These are phyloP conservation scores for Stegodyphus dumicola DNA, from an alignment of 1,140 invertebrate species.

Conservation along the genomic window DNA sequence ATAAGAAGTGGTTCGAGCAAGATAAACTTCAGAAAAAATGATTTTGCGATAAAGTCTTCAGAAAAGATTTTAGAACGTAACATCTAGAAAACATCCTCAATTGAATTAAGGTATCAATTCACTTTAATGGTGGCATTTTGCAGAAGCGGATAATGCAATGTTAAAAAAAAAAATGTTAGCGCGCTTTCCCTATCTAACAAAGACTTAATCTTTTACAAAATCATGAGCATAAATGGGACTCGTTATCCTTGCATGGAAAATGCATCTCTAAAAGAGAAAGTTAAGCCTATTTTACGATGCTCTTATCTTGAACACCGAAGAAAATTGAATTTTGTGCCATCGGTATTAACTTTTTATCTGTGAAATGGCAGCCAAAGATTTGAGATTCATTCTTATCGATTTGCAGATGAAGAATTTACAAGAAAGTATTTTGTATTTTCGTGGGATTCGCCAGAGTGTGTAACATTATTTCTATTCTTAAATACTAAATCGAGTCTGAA, in stretches of 20 bases:
- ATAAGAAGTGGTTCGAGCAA: no score
- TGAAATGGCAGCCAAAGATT: background rate
- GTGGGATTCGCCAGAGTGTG: no score
- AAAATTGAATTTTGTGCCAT: conserved; percentile 21
- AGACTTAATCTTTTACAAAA: background rate
- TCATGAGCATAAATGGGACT: background rate
- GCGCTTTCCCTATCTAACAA: background rate
- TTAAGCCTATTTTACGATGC: conserved; percentile 36
- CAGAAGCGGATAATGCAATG: background rate
- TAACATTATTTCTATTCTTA: no score
- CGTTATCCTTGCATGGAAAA: background rate
- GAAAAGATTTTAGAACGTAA: background rate
- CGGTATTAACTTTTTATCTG: conserved; percentile 7
- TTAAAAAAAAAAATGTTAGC: background rate
- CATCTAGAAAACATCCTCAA: background rate
- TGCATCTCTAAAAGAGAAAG: background rate
- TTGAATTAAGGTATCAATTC: conserved; percentile 28
- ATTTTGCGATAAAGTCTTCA: no score
- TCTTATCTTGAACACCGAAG: conserved; percentile 1
- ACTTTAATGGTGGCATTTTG: background rate
- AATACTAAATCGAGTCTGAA: no score
- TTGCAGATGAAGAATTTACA: no score
- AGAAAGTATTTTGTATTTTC: no score
- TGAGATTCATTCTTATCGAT: no score
- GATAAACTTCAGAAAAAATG: no score